Percentiles rank a stretch among this genome's conserved stretches.
Conservation (phyloP, 2,113 vertebrate species). For the Gambusia affinis region DNA sequence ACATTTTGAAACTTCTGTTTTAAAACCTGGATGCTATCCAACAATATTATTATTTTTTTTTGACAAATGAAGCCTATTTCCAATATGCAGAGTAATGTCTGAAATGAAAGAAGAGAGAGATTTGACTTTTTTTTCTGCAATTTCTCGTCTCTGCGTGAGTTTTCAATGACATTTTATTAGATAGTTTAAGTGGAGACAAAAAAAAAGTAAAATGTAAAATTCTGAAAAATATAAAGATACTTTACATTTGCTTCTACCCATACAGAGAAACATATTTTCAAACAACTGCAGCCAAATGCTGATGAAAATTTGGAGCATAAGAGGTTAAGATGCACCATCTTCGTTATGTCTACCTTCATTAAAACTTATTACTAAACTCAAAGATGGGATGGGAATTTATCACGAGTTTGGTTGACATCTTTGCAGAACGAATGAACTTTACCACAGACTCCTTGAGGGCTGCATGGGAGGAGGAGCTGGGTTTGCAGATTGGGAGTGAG, state of each 20-base stretch:
- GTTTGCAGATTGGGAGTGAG: too few relatives aligned
- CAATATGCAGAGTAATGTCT: too few relatives aligned
- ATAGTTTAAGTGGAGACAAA: neutral
- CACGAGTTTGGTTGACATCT: too few relatives aligned
- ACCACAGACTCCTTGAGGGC: too few relatives aligned
- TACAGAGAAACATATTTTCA: conserved; percentile 29
- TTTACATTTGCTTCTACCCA: conserved; percentile 17
- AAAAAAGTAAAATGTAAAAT: neutral
- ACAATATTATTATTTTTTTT: too few relatives aligned
- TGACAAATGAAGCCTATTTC: too few relatives aligned
- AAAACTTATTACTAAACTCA: conserved; percentile 72
- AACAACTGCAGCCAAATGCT: conserved; percentile 47
- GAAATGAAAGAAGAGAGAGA: too few relatives aligned
- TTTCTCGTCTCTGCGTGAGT: neutral
- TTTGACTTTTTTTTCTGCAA: too few relatives aligned
- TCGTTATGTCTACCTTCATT: conserved; percentile 67
- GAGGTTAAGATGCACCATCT: conserved; percentile 53
- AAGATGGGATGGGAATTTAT: conserved; percentile 69
- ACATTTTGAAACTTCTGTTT: neutral
- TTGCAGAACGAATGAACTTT: too few relatives aligned
- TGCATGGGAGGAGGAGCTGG: too few relatives aligned
- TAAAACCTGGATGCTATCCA: too few relatives aligned
- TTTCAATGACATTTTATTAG: neutral
- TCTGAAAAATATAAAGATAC: neutral
- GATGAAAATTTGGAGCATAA: conserved; percentile 57